phyloP scores from a whole-genome alignment of 2,113 vertebrate species.

The Vicugna pacos region DNA sequence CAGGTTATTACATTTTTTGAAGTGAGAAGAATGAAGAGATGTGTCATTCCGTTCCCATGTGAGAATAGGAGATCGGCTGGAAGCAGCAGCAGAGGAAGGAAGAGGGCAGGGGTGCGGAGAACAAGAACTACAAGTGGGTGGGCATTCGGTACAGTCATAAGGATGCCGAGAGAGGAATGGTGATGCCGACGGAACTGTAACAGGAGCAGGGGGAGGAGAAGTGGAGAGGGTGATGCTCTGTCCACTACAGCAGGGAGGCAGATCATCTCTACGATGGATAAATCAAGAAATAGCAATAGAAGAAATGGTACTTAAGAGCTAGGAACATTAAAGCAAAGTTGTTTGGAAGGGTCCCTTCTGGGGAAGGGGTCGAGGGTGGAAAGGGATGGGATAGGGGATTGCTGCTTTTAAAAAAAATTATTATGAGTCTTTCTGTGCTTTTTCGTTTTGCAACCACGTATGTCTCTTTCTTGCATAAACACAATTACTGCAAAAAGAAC shows the following conservation, averaged over 20 bases:
- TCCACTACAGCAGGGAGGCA: not conserved
- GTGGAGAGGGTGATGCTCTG: not conserved
- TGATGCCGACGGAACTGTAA: not conserved
- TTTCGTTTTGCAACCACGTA: not conserved
- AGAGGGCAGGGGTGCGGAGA: not conserved
- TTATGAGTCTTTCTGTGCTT: not conserved
- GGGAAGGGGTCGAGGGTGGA: not conserved
- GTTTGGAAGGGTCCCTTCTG: not conserved
- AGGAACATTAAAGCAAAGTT: not conserved
- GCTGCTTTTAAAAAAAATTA: not conserved
- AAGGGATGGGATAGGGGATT: not conserved
- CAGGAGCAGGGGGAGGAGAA: not conserved
- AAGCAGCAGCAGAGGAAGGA: not conserved
- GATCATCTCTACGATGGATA: not conserved
- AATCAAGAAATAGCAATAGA: not conserved
- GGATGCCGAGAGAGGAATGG: not conserved
- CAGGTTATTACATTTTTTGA: not conserved
- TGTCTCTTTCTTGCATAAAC: not conserved
- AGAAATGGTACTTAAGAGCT: not conserved
- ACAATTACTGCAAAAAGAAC: not conserved
- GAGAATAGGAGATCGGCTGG: not conserved
- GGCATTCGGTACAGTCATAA: not conserved
- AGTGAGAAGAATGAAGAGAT: not conserved
- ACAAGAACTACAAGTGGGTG: not conserved
- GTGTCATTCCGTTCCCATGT: not conserved